phyloP scores from a whole-genome alignment of 2,113 vertebrate genomes.

The Eurypyga helias region DNA sequence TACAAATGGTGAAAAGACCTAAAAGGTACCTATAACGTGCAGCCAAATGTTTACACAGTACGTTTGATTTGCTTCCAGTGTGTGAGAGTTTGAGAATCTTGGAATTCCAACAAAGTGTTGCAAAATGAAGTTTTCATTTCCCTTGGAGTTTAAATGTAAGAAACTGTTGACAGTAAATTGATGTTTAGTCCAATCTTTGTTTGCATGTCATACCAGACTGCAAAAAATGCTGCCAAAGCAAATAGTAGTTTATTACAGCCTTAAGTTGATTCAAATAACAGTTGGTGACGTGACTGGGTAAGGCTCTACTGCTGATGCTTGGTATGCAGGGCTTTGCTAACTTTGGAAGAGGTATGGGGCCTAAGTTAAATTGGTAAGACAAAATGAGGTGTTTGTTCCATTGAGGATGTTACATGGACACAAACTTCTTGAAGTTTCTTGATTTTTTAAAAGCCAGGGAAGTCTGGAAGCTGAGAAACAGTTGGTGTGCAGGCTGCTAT shows the following conservation, averaged over 20 bases:
- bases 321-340: neutral
- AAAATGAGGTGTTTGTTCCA: fast-evolving
- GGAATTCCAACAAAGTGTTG: neutral
- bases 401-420: neutral
- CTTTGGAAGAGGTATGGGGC: neutral
- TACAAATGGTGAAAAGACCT: neutral
- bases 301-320: neutral
- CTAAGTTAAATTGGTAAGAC: neutral
- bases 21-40: neutral
- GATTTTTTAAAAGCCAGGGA: neutral
- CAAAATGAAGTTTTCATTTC: neutral
- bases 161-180: neutral
- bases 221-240: neutral
- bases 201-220: neutral
- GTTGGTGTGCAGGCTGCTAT: neutral
- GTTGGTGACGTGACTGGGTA: neutral
- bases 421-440: neutral
- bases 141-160: neutral
- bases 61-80: neutral
- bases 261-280: neutral
- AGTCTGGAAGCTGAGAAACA: neutral
- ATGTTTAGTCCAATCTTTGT: neutral
- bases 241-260: neutral
- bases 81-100: neutral
- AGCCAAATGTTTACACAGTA: neutral